Base-by-base conservation (phyloP, 2,113 vertebrate species). In the Marmota monax region DNA sequence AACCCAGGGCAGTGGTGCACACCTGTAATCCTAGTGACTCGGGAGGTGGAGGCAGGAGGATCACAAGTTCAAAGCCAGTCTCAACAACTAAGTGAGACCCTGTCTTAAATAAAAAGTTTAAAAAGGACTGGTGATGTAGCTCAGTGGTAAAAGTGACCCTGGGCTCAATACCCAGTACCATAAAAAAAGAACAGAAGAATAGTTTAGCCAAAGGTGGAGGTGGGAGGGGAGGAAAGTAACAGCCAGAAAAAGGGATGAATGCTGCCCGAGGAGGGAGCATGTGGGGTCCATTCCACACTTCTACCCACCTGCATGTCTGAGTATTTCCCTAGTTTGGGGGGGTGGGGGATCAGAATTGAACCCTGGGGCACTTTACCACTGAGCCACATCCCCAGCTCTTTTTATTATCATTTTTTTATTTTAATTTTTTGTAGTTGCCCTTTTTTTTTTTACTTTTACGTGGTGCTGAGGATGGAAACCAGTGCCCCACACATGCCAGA, bases 251-350 rank as follows among this genome's bases (percentile, higher is more conserved):
- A 63, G 0, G 16, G 39, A 14, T 2, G 16, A 42, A 6, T 48
- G 39, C 2, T 42, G 53, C 29, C 20, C 63, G 10, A 29, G 18
- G 10, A 20, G 9, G 9, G n/a, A 23, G 23, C 22, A 1, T 5
- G 5, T 1, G 48, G 39, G 4, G 11, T 37, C 14, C 12, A 4
- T 7, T 25, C 42, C 4, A 4, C 1, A 3, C 70, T 37, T 27
- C 65, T 58, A 48, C 4, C n/a, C 12, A 48, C 53, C 29, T 37
- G 56, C 5, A 42, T 23, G 27, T 34, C 42, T 34, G 22, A 53
- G 61, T 3, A 53, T 53, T 69, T 53, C n/a, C 74, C 10, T 76
- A 48, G 25, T 58, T n/a, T 63, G 23, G 56, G 48, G 48, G 48
- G 12, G 48, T 51, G 48, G 48, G 48, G 48, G 18, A 20, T 56